Base-by-base conservation (phyloP, 2,113 vertebrate genomes). In the Arenaria interpres region DNA sequence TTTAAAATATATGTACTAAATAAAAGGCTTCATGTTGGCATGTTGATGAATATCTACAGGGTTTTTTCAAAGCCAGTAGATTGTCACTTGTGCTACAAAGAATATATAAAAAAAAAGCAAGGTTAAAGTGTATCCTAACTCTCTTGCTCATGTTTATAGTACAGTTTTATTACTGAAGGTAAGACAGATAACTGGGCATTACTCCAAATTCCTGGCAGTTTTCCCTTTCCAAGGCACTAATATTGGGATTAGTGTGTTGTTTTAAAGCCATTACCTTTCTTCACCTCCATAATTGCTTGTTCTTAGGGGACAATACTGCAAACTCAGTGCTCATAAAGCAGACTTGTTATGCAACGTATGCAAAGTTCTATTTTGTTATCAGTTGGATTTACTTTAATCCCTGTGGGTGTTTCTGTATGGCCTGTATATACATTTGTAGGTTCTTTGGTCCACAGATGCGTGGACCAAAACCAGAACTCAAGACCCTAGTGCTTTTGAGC, bases 151-250 rank as follows among this genome's bases (percentile, higher is more conserved):
- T 93, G 94, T 97, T 98, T 97, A 90, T 85, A 96, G 95, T 95
- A 83, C 89, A 54, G 90, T 93, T 98, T 97, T 97, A 96, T 95
- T 97, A 22, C 95, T 64, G 89, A 94, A 97, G 97, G 97, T 97
- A 93, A 97, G 97, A 96, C 32, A 69, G 97, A 97, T 97, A 94
- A 75, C 96, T 85, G 96, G 98, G 97, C 97, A 94, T 53, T 76
- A 90, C 95, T 97, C 97, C 97, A 98, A 62, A 87, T 35, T 93
- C 91, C 96, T 97, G 97, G 95, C 96, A 96, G 39, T 73, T 95
- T 96, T 96, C 96, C 97, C 93, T 96, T 97, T 96, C 92, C 90
- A 54, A 95, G 96, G 97, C 96, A 97, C 97, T 97, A 97, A 97
- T 97, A 91, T 92, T 97, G 97, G 97, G 97, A 97, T 97, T 98